phyloP scores from a whole-genome alignment of 1,140 invertebrate species.

The Steinernema feltiae region DNA sequence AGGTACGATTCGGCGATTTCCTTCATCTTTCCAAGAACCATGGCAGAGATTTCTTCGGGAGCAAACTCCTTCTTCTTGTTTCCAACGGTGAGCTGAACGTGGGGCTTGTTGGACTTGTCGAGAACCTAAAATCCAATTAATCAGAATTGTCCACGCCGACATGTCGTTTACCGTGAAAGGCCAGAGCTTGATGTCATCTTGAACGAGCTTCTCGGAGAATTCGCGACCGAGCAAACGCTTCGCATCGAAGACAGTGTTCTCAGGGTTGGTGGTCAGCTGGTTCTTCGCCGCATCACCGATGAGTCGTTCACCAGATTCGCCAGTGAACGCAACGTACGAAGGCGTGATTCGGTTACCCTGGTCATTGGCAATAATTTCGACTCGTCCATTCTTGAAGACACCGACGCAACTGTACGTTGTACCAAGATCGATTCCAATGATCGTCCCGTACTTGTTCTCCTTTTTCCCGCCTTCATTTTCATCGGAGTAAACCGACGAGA shows the following conservation, averaged over 20 bases:
- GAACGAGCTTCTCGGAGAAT: constrained; percentile 69
- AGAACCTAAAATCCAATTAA: constrained; percentile 38
- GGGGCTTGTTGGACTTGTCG: constrained; percentile 57
- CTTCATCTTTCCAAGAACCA: constrained; percentile 59
- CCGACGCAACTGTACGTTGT: constrained; percentile 86
- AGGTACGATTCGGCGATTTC: constrained; percentile 58
- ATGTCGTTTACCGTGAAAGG: constrained; percentile 64
- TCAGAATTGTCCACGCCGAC: neutral
- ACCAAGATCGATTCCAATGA: constrained; percentile 86
- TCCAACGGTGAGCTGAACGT: constrained; percentile 48
- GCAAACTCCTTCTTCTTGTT: constrained; percentile 52
- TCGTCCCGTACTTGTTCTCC: constrained; percentile 57
- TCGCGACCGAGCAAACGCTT: constrained; percentile 66
- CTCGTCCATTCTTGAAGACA: constrained; percentile 69
- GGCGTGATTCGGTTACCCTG: constrained; percentile 84
- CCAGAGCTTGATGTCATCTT: constrained; percentile 74
- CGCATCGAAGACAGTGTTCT: constrained; percentile 82
- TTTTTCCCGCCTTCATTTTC: constrained; percentile 45
- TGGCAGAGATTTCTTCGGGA: constrained; percentile 58
- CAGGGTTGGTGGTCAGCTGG: constrained; percentile 74
- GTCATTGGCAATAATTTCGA: constrained; percentile 85
- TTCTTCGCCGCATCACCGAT: constrained; percentile 75
- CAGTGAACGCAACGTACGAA: constrained; percentile 79
- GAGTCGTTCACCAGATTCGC: constrained; percentile 71
- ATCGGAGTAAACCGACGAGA: constrained; percentile 37